Evolutionary conservation across 2,797 vertebrate genomes (phyloP).

Genomic region (Lophius americanus): DNA sequence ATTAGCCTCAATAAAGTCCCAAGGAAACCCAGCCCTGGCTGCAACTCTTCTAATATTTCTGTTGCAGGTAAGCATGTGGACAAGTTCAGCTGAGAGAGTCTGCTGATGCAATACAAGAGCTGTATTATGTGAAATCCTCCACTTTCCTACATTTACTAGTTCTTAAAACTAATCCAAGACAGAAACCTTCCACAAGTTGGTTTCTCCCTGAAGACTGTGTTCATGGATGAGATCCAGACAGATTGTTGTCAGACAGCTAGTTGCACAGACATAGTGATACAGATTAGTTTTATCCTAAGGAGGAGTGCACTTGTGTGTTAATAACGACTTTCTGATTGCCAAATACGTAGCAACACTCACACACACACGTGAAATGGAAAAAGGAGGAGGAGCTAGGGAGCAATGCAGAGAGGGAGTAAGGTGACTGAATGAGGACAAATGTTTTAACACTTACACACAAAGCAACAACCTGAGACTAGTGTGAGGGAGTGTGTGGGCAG

Average conservation of each 20-base stretch:
- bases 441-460: conserved; percentile 63
- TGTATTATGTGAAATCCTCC: too few species aligned
- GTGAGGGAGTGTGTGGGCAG: conserved; percentile 22
- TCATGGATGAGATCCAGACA: conserved; percentile 18
- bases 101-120: too few species aligned
- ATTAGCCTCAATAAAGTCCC: too few species aligned
- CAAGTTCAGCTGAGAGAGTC: too few species aligned
- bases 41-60: too few species aligned
- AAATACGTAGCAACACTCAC: conserved; percentile 34
- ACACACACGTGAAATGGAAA: conserved; percentile 22
- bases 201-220: conserved; percentile 18
- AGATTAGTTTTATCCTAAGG: conserved; percentile 22
- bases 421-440: conserved; percentile 32
- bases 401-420: not conserved
- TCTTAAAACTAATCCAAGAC: not conserved
- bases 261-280: conserved; percentile 20
- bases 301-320: conserved; percentile 59
- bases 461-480: conserved; percentile 76
- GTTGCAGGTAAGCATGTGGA: too few species aligned
- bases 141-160: too few species aligned
- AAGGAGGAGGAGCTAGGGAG: conserved; percentile 2
- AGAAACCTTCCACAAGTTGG: not conserved
- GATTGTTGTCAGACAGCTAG: conserved; percentile 7
- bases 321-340: conserved; percentile 58
- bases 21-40: too few species aligned